Evolutionary conservation across 2,888 invertebrate species (phyloP).

Genomic region (Tachina lurida): DNA sequence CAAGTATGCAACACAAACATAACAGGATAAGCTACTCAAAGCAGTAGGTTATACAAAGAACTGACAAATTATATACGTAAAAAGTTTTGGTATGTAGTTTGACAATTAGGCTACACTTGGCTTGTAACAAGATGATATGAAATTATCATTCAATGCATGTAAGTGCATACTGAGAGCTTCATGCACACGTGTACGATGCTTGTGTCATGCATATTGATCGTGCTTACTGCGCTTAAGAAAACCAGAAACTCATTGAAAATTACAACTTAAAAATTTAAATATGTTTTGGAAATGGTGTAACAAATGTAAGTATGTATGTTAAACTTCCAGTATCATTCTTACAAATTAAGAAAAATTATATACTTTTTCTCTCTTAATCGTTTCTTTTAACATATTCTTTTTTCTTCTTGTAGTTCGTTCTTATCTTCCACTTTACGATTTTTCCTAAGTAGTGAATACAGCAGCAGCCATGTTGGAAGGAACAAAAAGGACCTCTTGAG

Average conservation of each 20-base stretch:
- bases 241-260: not conserved
- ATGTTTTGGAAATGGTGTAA: constrained; percentile 41
- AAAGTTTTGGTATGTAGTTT: too few relatives aligned
- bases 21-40: too few relatives aligned
- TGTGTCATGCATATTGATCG: too few relatives aligned
- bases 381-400: not conserved
- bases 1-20: too few relatives aligned
- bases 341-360: constrained; percentile 40
- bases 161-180: too few relatives aligned
- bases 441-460: constrained; percentile 25
- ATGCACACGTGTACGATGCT: too few relatives aligned
- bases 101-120: too few relatives aligned
- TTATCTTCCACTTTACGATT: constrained; percentile 9
- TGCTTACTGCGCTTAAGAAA: too few relatives aligned
- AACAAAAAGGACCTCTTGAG: constrained; percentile 67
- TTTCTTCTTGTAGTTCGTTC: not conserved
- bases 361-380: constrained; percentile 32
- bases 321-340: constrained; percentile 35
- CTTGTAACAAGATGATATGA: too few relatives aligned
- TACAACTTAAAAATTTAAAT: not conserved
- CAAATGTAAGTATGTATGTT: constrained; percentile 42
- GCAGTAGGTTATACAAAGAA: too few relatives aligned
- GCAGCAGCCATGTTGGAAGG: constrained; percentile 58
- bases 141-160: too few relatives aligned
- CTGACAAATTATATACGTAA: too few relatives aligned